These are phyloP conservation scores for Mesembrinibis cayennensis DNA, from an alignment of 2,113 vertebrate species.

Conservation along the genomic window DNA sequence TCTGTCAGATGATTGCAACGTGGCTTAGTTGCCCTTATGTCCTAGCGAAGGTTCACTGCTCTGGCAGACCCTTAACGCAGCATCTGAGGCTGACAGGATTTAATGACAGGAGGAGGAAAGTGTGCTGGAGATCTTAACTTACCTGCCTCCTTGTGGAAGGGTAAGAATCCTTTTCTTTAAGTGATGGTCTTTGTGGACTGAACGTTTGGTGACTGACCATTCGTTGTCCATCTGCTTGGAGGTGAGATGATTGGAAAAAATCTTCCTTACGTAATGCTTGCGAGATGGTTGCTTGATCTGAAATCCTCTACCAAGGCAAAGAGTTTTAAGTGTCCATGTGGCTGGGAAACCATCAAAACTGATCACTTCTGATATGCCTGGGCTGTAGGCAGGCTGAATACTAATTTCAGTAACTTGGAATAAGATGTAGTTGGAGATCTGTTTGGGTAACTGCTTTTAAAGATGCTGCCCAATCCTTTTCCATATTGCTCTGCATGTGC, in stretches of 20 bases:
- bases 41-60: neutral
- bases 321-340: neutral
- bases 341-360: neutral
- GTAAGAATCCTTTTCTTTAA: neutral
- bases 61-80: neutral
- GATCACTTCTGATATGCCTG: neutral
- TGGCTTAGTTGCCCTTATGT: neutral
- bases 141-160: neutral
- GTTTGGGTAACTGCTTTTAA: neutral
- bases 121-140: neutral
- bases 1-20: neutral
- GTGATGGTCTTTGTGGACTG: neutral
- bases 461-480: neutral
- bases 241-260: neutral
- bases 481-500: neutral
- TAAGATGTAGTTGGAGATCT: neutral
- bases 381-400: neutral
- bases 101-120: neutral
- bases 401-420: neutral
- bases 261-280: neutral
- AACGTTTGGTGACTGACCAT: neutral
- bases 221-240: neutral
- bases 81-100: neutral
- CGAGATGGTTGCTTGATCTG: neutral
- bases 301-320: neutral